Base-by-base conservation (phyloP, 2,797 vertebrate species). In the Nannoperca obscura region DNA sequence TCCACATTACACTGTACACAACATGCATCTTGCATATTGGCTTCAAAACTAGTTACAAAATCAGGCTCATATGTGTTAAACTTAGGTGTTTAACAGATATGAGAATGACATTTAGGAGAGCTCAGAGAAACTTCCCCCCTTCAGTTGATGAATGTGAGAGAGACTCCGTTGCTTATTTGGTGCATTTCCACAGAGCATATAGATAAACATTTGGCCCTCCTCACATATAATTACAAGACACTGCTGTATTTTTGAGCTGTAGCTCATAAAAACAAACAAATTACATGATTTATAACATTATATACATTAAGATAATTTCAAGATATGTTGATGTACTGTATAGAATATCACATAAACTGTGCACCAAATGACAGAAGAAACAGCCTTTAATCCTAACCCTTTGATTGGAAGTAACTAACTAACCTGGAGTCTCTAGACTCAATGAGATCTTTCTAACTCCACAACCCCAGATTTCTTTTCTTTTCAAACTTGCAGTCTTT, bases 31-130 rank as follows among this genome's bases (percentile, higher is more conserved):
- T 53, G 22, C 58, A n/a, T 50, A 32, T 10, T 15, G 24, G 8
- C 27, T 52, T 34, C 15, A 27, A 50, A 66, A 42, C 4, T 36
- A 27, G n/a, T 14, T 60, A 32, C 36, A 50, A 19, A 36, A 30
- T 40, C 0, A 40, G 7, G 3, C 34, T 22, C 3, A 7, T 40
- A 20, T 2, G 4, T 30, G 24, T 59, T 47, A 36, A 65, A 65
- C 24, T 52, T 6, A 22, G 38, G n/a, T n/a, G n/a, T n/a, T n/a
- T n/a, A n/a, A n/a, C n/a, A n/a, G n/a, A n/a, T n/a, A n/a, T n/a
- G n/a, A n/a, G n/a, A n/a, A n/a, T n/a, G n/a, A n/a, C n/a, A 40
- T 66, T 65, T 47, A 62, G 63, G 7, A 3, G 36, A 58, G 15
- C 42, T 36, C n/a, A 32, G 40, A 40, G 17, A 30, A 54, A 60